phyloP scores from a whole-genome alignment of 2,888 invertebrate genomes.

The Liodrosophila aerea region DNA sequence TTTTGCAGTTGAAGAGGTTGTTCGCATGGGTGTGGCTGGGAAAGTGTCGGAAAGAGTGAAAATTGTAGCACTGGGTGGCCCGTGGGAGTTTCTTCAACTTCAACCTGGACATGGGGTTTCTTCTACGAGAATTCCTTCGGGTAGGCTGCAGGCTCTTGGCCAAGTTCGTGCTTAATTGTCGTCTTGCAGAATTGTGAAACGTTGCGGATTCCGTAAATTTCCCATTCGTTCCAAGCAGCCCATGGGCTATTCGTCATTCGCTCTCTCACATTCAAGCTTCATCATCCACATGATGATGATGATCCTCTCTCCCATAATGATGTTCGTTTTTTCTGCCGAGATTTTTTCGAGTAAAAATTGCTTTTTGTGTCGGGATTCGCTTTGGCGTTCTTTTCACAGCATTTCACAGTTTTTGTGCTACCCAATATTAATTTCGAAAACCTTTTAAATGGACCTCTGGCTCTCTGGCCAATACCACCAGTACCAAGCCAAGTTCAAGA shows the following conservation, averaged over 20 bases:
- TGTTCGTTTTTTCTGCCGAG: constrained; percentile 31
- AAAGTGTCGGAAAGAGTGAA: constrained; percentile 67
- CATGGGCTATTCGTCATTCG: constrained; percentile 80
- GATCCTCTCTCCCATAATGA: constrained; percentile 37
- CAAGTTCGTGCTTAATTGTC: constrained; percentile 79
- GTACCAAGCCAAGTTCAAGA: constrained; percentile 28
- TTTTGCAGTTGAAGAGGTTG: constrained; percentile 28
- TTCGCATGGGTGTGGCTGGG: constrained; percentile 62
- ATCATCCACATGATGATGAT: constrained; percentile 13
- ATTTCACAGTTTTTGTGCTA: constrained; percentile 69
- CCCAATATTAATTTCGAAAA: constrained; percentile 76
- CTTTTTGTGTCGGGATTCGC: constrained; percentile 53
- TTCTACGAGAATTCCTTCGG: constrained; percentile 28
- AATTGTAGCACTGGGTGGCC: constrained; percentile 75
- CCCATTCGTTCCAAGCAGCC: constrained; percentile 68
- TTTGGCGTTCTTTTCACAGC: constrained; percentile 74
- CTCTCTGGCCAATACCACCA: constrained; percentile 50
- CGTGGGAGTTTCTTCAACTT: constrained; percentile 61
- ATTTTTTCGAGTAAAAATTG: constrained; percentile 53
- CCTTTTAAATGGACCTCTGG: constrained; percentile 72
- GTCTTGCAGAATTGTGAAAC: constrained; percentile 75
- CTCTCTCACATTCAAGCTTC: constrained; percentile 41
- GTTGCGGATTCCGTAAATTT: constrained; percentile 75
- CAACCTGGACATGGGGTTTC: background rate
- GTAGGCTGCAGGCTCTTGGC: constrained; percentile 13